phyloP scores from a whole-genome alignment of 2,113 vertebrate genomes.

The Myotis davidii region DNA sequence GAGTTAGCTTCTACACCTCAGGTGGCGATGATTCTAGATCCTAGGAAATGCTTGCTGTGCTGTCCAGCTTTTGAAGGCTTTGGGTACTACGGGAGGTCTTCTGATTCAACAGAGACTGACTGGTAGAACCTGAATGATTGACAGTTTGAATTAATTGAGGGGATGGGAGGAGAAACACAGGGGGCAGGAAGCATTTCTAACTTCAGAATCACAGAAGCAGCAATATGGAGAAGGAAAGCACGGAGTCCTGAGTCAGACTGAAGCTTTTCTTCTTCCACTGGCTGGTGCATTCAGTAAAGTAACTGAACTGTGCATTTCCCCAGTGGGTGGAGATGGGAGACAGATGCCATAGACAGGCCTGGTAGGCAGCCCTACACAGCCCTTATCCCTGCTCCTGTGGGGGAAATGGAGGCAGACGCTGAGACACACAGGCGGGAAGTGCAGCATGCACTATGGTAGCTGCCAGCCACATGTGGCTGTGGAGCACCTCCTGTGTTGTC shows the following conservation, averaged over 20 bases:
- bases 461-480: background rate
- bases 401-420: background rate
- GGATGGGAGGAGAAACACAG: too few relatives aligned
- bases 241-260: background rate
- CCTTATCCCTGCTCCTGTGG: background rate
- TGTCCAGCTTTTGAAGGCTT: background rate
- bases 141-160: background rate
- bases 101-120: background rate
- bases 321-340: too few relatives aligned
- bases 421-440: background rate
- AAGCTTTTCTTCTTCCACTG: background rate
- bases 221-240: background rate
- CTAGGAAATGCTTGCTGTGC: background rate
- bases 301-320: background rate
- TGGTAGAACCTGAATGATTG: background rate
- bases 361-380: background rate
- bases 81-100: background rate
- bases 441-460: accelerated
- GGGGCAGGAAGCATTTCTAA: background rate
- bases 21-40: background rate
- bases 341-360: background rate
- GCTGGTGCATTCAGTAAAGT: background rate
- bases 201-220: slow-evolving; percentile 10
- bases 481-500: background rate
- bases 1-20: background rate